phyloP scores from a whole-genome alignment of 2,888 invertebrate genomes.

The Dromius quadrimaculatus region DNA sequence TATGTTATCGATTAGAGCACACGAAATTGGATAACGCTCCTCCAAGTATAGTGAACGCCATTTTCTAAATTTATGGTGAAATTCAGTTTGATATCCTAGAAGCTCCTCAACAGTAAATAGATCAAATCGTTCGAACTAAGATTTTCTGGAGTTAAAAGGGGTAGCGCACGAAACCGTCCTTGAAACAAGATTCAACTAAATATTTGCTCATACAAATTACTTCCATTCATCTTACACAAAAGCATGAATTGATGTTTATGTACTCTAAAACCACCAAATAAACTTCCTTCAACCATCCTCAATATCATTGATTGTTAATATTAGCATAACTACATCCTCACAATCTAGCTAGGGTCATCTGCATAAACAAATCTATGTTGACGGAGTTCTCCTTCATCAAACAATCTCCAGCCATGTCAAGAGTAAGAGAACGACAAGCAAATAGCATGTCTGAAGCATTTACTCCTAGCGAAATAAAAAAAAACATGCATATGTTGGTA shows the following conservation, averaged over 20 bases:
- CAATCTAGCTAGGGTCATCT: slow-evolving; percentile 16
- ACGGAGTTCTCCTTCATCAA: slow-evolving; percentile 12
- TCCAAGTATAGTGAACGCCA: too few species aligned
- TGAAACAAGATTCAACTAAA: too few species aligned
- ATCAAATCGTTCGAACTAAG: too few species aligned
- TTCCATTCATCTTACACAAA: slow-evolving; percentile 4
- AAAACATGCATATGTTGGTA: slow-evolving; percentile 12
- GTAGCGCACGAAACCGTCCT: too few species aligned
- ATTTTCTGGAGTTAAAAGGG: too few species aligned
- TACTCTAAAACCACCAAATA: slow-evolving; percentile 19
- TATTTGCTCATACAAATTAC: too few species aligned
- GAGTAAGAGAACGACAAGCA: slow-evolving; percentile 7
- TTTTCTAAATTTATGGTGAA: too few species aligned
- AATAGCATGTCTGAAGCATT: not conserved
- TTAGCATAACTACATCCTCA: slow-evolving; percentile 23
- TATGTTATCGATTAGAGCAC: too few species aligned
- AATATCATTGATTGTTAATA: slow-evolving; percentile 31
- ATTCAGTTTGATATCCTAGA: too few species aligned
- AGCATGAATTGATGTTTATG: slow-evolving; percentile 2
- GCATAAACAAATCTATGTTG: slow-evolving; percentile 32
- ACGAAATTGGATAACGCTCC: too few species aligned
- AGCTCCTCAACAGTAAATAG: too few species aligned
- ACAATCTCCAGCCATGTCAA: not conserved
- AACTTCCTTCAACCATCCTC: slow-evolving; percentile 2
- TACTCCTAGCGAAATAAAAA: slow-evolving; percentile 7